Evolutionary conservation across 1,140 invertebrate genomes (phyloP).

Genomic region (Ptiloglossa arizonensis): DNA sequence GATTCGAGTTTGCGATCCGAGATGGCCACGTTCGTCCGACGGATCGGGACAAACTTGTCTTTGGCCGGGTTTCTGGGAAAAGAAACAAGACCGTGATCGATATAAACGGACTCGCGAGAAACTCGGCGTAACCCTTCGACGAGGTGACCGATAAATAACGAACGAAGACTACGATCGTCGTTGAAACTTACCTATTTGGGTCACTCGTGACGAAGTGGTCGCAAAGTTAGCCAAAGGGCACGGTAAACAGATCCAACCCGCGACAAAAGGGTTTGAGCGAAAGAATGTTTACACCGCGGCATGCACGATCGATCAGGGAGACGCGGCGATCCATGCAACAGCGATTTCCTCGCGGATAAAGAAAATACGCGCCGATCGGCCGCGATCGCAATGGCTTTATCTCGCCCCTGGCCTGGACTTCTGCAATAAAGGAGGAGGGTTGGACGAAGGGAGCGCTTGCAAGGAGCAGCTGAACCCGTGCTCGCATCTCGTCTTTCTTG

Average conservation of each 20-base stretch:
- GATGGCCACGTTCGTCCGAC: no score
- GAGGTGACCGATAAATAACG: conserved; percentile 8
- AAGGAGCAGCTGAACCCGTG: conserved; percentile 17
- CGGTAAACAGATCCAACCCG: background rate
- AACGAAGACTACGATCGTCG: background rate
- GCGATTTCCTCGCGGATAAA: background rate
- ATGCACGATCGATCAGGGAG: conserved; percentile 2
- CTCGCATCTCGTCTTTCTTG: background rate
- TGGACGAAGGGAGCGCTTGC: background rate
- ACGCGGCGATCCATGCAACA: conserved; percentile 28
- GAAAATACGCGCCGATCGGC: background rate
- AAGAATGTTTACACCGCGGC: conserved; percentile 33
- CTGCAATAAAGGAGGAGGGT: conserved; percentile 10
- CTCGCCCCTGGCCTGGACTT: background rate
- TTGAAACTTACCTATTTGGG: background rate
- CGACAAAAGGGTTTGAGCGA: background rate
- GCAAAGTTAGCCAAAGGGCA: conserved; percentile 28
- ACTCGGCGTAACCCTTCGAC: background rate
- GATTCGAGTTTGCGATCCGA: no score
- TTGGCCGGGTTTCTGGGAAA: no score
- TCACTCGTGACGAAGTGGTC: conserved; percentile 2
- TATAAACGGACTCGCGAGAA: background rate
- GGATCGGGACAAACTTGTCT: no score
- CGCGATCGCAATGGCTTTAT: conserved; percentile 14
- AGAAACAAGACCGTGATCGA: no score